These are phyloP conservation scores for Artibeus lituratus DNA, from an alignment of 2,797 vertebrate genomes.

Conservation along the genomic window DNA sequence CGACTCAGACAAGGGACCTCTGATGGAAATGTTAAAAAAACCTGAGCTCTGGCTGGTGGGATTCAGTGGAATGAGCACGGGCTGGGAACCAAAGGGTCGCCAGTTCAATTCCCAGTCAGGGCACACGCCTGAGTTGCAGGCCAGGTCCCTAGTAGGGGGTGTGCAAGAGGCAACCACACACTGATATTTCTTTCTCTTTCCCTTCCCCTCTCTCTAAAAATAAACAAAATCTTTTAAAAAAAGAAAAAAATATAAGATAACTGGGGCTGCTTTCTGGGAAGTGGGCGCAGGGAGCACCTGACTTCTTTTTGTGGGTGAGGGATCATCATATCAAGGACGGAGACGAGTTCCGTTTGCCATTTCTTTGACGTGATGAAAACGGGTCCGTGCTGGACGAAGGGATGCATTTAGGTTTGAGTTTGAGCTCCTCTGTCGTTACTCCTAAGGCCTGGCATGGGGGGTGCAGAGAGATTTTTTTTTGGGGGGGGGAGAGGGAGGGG, in stretches of 20 bases:
- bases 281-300: rapidly evolving
- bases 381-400: neutral
- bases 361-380: neutral
- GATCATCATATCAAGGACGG: neutral
- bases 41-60: neutral
- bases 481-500: neutral
- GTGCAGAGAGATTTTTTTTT: neutral
- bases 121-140: no score
- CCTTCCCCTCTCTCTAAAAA: no score
- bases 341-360: neutral
- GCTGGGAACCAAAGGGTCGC: no score
- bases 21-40: no score
- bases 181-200: no score
- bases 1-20: neutral
- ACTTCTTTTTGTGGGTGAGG: neutral
- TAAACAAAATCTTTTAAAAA: no score
- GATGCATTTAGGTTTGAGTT: neutral
- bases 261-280: neutral
- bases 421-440: neutral
- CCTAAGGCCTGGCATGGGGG: neutral
- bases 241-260: neutral
- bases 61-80: no score
- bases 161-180: no score
- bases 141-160: no score
- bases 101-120: no score